Evolutionary conservation across 2,888 invertebrate species (phyloP), one percentile per base, ranked within the genome.

Genomic region (Agonum fuliginosum): DNA sequence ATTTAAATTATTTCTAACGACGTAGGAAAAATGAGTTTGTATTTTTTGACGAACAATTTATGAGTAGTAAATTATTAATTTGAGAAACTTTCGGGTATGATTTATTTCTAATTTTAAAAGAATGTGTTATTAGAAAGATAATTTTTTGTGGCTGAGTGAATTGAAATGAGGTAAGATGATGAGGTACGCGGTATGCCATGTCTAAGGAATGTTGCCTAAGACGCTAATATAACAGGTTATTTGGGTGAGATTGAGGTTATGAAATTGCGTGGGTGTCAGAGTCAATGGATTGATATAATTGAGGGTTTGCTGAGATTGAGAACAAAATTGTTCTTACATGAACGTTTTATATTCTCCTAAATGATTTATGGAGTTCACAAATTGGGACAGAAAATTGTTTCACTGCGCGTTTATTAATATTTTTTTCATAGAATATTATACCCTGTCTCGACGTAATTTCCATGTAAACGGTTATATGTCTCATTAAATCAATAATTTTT

Each of bases 261-360:
- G 54, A 54, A 54, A 54, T 54, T 54, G 54, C 54, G 54, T 54
- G 54, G 54, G 54, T 54, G 54, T 22, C 54, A 54, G 54, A 54
- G 12, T 54, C 54, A 54, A 54, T 54, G 54, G 54, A 54, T 54
- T 54, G 54, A 12, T 54, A 54, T 54, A 54, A 54, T 54, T 54
- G 54, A 54, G 54, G 54, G 54, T 54, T 24, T 24, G 54, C 54
- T 20, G 54, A 54, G 54, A 24, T 54, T 22, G 54, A 54, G 54
- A 54, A 54, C 54, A 54, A 54, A 54, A 54, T 54, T 54, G 54
- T 19, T 54, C 24, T 22, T 12, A 54, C 54, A 54, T 24, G 54
- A 54, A 12, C 54, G 54, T 12, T 37, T 24, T 54, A n/a, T 54
- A 54, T 54, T 22, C 12, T 20, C 20, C 22, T 54, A 54, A 54